A percentile compares a stretch with the other conserved stretches of the same genome.
Evolutionary conservation across 1,140 invertebrate genomes (phyloP).

Genomic region (Drosophila ohnishii): DNA sequence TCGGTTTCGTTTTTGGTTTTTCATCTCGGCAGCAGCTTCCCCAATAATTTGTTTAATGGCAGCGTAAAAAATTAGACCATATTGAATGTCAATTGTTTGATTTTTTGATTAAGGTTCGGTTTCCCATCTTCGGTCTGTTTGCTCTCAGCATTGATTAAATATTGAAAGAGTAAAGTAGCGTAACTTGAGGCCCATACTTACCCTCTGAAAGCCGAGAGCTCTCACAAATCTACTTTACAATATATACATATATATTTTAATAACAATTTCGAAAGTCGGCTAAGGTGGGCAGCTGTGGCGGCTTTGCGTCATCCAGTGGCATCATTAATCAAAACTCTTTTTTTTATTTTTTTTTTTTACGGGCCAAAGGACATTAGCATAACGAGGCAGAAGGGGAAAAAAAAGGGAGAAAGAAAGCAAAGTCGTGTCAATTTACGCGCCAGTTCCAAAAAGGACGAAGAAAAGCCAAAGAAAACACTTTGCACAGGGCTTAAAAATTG

Average conservation of each 20-base stretch:
- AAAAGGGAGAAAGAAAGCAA: slow-evolving; percentile 58
- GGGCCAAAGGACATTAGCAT: slow-evolving; percentile 67
- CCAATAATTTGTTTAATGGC: slow-evolving; percentile 82
- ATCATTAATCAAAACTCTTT: slow-evolving; percentile 82
- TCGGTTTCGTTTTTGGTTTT: slow-evolving; percentile 45
- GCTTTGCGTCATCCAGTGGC: slow-evolving; percentile 44
- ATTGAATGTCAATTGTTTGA: slow-evolving; percentile 83
- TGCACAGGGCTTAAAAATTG: slow-evolving; percentile 66
- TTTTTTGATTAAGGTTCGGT: slow-evolving; percentile 73
- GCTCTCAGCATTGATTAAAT: slow-evolving; percentile 72
- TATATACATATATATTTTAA: slow-evolving; percentile 21
- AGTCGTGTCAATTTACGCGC: slow-evolving; percentile 76
- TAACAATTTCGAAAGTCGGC: slow-evolving; percentile 24
- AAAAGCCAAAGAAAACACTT: slow-evolving; percentile 54
- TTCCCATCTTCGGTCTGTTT: slow-evolving; percentile 35
- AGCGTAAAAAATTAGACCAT: slow-evolving; percentile 83
- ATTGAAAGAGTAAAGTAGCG: slow-evolving; percentile 70
- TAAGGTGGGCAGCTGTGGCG: slow-evolving; percentile 57
- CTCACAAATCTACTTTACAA: slow-evolving; percentile 11
- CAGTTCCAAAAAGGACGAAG: slow-evolving; percentile 22
- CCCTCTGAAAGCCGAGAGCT: slow-evolving; percentile 27
- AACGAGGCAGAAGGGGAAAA: slow-evolving; percentile 55
- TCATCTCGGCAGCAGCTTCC: slow-evolving; percentile 27
- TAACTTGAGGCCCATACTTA: slow-evolving; percentile 57
- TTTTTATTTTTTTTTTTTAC: slow-evolving; percentile 45